Evolutionary conservation across 2,113 vertebrate species (phyloP).

Genomic region (Odontophorus gujanensis): DNA sequence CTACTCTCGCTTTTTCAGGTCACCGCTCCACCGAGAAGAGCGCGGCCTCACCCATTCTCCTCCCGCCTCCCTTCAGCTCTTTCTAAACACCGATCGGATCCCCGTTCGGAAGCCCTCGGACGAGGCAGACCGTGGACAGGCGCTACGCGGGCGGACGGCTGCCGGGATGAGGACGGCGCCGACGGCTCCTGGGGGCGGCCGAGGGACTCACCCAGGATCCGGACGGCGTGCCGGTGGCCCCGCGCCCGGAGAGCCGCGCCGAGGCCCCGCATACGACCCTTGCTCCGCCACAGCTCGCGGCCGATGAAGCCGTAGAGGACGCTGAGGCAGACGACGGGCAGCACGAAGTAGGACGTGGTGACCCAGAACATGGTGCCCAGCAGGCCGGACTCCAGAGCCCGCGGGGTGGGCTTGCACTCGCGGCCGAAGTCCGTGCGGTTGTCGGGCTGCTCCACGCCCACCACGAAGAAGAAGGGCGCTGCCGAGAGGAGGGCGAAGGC

Average conservation of each 20-base stretch:
- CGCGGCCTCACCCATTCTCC: too few relatives aligned
- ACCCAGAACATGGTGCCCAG: constrained; percentile 87
- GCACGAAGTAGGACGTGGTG: constrained; percentile 88
- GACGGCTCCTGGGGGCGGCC: background rate
- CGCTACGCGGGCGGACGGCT: background rate
- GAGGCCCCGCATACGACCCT: constrained; percentile 63
- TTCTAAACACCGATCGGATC: too few relatives aligned
- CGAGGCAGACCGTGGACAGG: background rate
- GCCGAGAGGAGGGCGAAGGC: constrained; percentile 82
- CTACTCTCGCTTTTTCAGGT: too few relatives aligned
- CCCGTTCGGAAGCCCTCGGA: too few relatives aligned
- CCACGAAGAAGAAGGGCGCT: constrained; percentile 82
- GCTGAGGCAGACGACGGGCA: constrained; percentile 84
- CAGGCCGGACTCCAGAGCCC: constrained; percentile 76
- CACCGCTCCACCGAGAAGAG: too few relatives aligned
- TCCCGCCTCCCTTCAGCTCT: too few relatives aligned
- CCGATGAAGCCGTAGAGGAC: constrained; percentile 83
- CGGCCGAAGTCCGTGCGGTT: constrained; percentile 67
- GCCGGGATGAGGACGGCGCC: too few relatives aligned
- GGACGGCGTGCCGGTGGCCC: constrained; percentile 80
- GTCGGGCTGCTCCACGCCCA: constrained; percentile 78
- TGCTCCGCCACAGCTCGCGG: constrained; percentile 78
- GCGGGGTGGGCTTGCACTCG: constrained; percentile 81
- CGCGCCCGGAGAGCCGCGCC: constrained; percentile 60
- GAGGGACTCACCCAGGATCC: constrained; percentile 81